Conservation (phyloP, 2,888 invertebrate species). For the Rhorus exstirpatorius region DNA sequence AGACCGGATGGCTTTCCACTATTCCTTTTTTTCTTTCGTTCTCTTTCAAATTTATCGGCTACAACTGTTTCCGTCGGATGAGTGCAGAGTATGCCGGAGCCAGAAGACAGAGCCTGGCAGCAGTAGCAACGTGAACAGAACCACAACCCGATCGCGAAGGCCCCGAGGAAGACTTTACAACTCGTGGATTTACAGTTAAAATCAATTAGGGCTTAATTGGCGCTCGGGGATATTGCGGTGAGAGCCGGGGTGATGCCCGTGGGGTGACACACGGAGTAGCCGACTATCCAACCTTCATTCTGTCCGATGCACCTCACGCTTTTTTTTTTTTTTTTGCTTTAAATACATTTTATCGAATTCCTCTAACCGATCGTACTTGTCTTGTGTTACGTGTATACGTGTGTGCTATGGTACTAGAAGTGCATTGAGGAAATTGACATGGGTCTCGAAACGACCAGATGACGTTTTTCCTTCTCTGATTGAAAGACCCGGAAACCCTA, state of each 20-base stretch:
- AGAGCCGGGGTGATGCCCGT: slow-evolving; percentile 41
- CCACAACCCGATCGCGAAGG: slow-evolving; percentile 72
- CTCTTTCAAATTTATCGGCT: slow-evolving; percentile 78
- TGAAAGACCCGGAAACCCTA: slow-evolving; percentile 29
- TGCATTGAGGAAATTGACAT: slow-evolving; percentile 29
- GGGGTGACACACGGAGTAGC: slow-evolving; percentile 34
- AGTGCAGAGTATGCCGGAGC: slow-evolving; percentile 33
- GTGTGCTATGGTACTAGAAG: slow-evolving; percentile 5
- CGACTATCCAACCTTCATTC: slow-evolving; percentile 43
- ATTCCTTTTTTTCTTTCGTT: slow-evolving; percentile 56
- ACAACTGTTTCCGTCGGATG: slow-evolving; percentile 76
- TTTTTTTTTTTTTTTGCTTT: slow-evolving; percentile 39
- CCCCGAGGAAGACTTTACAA: slow-evolving; percentile 73
- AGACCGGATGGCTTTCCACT: slow-evolving; percentile 59
- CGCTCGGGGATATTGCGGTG: slow-evolving; percentile 67
- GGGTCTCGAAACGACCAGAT: slow-evolving; percentile 28
- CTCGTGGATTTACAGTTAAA: slow-evolving; percentile 81
- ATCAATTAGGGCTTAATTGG: slow-evolving; percentile 82
- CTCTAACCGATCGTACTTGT: slow-evolving; percentile 41
- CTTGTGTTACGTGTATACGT: slow-evolving; percentile 12
- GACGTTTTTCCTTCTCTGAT: slow-evolving; percentile 57
- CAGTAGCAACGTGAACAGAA: slow-evolving; percentile 53
- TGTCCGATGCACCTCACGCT: slow-evolving; percentile 45
- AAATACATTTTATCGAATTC: slow-evolving; percentile 53
- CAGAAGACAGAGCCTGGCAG: slow-evolving; percentile 34